phyloP scores from a whole-genome alignment of 64 coral and sea anemone species.

The Astreopora myriophthalma region DNA sequence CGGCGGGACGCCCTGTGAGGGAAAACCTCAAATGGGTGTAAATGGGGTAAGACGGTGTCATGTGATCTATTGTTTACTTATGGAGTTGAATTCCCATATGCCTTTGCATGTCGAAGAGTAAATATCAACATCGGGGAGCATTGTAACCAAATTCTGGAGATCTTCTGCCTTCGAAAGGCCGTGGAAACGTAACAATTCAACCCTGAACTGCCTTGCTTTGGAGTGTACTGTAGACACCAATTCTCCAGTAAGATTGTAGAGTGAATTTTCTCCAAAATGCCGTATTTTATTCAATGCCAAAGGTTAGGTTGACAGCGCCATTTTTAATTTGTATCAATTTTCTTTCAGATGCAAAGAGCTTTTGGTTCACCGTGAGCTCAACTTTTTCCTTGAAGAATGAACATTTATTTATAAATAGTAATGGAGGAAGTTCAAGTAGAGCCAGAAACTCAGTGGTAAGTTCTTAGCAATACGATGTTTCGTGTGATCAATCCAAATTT shows the following conservation, averaged over 20 bases:
- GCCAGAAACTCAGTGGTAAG: constrained; percentile 16
- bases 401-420: background rate
- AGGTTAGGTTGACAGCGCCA: background rate
- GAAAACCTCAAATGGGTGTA: too few species aligned
- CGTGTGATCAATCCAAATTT: background rate
- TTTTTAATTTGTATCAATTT: background rate
- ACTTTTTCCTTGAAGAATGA: background rate
- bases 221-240: background rate
- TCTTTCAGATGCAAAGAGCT: background rate
- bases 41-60: background rate
- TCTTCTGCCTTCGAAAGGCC: background rate
- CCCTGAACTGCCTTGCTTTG: background rate
- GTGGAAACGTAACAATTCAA: background rate
- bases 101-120: background rate
- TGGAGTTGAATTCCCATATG: background rate
- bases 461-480: background rate
- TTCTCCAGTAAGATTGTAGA: background rate
- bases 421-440: constrained; percentile 13
- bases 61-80: background rate
- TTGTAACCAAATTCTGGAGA: background rate
- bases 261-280: background rate
- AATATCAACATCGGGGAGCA: background rate
- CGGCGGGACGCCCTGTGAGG: too few species aligned
- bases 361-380: background rate
- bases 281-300: constrained; percentile 4